Base-by-base conservation (phyloP, 2,888 invertebrate species). In the Polymixis lichenea region DNA sequence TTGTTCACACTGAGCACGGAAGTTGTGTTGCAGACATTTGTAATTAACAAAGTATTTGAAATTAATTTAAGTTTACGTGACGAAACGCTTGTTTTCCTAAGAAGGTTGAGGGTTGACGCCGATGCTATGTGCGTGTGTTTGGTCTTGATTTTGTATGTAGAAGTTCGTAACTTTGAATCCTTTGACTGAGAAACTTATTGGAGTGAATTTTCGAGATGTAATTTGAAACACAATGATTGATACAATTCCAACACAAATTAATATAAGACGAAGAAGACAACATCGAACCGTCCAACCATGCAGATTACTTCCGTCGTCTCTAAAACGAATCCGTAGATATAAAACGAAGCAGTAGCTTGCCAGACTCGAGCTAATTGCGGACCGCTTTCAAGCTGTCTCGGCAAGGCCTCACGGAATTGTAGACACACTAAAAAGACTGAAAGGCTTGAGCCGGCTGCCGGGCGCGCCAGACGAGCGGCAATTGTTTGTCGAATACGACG, bases 291-390 rank as follows among this genome's bases (percentile, higher is more conserved):
- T 62, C 56, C 61, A 60, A 56, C 62, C 78, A 72, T 32, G 64
- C 49, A 72, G 71, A 83, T 80, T 79, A 84, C 73, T 78, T 76
- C 73, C 73, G 74, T 72, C 69, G 79, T 74, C 61, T 80, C 72
- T 65, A 80, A 83, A 83, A 84, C 74, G 77, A 84, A 82, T 83
- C 81, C 66, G 73, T 72, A 68, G 55, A 72, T 80, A 75, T 77
- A 82, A 86, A 84, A 82, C 66, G 72, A 71, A 70, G 84, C 71
- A 83, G 82, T 82, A 85, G 86, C 83, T 81, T 77, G 86, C 77
- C 89, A 90, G 89, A 88, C 90, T 87, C 86, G 88, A 89, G 93
- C 93, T 94, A 94, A 94, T 94, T 94, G 94, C 93, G 84, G 89
- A 84, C 89, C 92, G 92, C 93, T 94, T 94, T 93, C 93, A 93